Evolutionary conservation across 37 sponge, comb jelly and placozoan species (phyloP), one percentile per base, ranked within the genome.

Genomic region (Eunapius fragilis): DNA sequence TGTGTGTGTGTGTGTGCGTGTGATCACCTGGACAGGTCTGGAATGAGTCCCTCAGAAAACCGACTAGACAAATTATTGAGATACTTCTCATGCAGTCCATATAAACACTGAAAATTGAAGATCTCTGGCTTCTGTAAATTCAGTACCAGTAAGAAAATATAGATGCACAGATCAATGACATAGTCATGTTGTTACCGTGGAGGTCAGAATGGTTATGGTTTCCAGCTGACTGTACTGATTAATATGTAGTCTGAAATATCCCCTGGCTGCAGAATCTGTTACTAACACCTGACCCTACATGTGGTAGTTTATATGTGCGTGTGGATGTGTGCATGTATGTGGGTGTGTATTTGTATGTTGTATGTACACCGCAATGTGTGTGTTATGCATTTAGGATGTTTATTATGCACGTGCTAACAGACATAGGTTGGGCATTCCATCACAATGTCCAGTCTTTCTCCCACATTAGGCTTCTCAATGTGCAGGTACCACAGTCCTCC

Each of bases 71-170:
- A 31, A 71, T 91, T 93, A 89, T 98, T 98, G 69, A 98, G 86
- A 72, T 93, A 96, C 83, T 96, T 93, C 87, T 98, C 97, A 90
- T 98, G 94, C 11, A 97, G 33, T 24, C 91, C 89, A 71, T 97
- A 98, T 23, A 97, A 78, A 36, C 86, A 86, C n/a, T 89, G 48
- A 74, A 92, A 90, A 80, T 98, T 98, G 76, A 76, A 68, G 2
- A 74, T 67, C 67, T 92, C 91, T n/a, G 93, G 72, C 28, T 77
- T 75, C 93, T 93, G 72, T 23, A 72, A 70, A 32, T 68, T 67
- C 50, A 78, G 84, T 37, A 38, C 9, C n/a, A 34, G 19, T 5
- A 68, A 77, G 24, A 70, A 28, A 70, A 6, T 30, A 9, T 30
- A 28, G 28, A 28, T n/a, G n/a, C n/a, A 71, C 30, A 71, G 72